Evolutionary conservation across 1,140 invertebrate species (phyloP), one percentile per base, ranked within the genome.

Genomic region (Lithobius niger): DNA sequence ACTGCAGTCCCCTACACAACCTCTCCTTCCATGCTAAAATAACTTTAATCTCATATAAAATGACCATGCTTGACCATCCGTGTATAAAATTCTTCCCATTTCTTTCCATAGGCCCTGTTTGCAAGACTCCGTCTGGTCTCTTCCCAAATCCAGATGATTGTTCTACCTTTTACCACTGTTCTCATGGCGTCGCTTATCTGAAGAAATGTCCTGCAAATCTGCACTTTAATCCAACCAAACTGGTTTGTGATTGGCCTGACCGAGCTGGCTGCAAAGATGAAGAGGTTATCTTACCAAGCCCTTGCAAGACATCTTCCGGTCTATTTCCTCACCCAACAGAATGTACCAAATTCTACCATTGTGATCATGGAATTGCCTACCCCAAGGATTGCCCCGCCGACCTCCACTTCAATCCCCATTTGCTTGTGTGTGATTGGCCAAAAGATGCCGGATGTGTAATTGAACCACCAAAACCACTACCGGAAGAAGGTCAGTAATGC

Each of bases 281-380:
- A n/a, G n/a, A n/a, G n/a, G n/a, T n/a, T n/a, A n/a, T n/a, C n/a
- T n/a, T n/a, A n/a, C n/a, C n/a, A n/a, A n/a, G n/a, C n/a, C n/a
- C n/a, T n/a, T n/a, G n/a, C n/a, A n/a, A n/a, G n/a, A n/a, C n/a
- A n/a, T n/a, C n/a, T n/a, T n/a, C n/a, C n/a, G 36, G 40, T 1
- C 28, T 44, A 2, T 57, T 60, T 28, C 50, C 42, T 26, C 56
- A 54, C 42, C 42, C 55, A 4, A 48, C 44, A 24, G 52, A 64
- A 13, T 65, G 64, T 24, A 51, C 28, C n/a, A 57, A 47, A 2
- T 65, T 62, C 42, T 65, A 58, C 45, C 56, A 65, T 27, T 66
- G 65, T 28, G 56, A 55, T 2, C 45, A 60, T 22, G 63, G 62
- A 15, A 21, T 59, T 21, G 52, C 64, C 0, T 50, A 55, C 15